Conservation (phyloP, 2,797 vertebrate species). For the Ataeniobius toweri region DNA sequence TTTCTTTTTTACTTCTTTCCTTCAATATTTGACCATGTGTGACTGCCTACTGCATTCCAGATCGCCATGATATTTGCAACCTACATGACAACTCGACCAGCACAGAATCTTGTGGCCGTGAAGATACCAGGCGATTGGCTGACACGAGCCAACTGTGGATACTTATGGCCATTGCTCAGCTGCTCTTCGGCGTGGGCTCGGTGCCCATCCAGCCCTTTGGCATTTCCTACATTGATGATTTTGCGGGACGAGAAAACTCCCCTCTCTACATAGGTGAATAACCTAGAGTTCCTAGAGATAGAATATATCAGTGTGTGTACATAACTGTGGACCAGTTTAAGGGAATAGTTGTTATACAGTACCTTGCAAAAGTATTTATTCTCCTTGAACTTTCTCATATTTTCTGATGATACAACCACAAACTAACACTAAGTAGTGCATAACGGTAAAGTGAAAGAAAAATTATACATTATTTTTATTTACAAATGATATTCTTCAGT, state of each 20-base stretch:
- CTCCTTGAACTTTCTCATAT: neutral
- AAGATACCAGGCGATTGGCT: conserved; percentile 58
- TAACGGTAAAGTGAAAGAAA: neutral
- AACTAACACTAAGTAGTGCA: neutral
- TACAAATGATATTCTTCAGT: neutral
- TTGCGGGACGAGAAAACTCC: conserved; percentile 88
- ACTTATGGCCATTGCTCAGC: conserved; percentile 90
- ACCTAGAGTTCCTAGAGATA: conserved; percentile 5
- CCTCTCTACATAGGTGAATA: conserved; percentile 90
- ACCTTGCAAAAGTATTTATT: neutral
- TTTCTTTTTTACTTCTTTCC: neutral
- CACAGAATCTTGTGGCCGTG: conserved; percentile 65
- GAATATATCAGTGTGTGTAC: neutral
- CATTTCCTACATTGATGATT: conserved; percentile 95
- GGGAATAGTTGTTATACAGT: neutral
- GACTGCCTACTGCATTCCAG: conserved; percentile 30
- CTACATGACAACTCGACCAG: conserved; percentile 64
- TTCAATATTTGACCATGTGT: neutral
- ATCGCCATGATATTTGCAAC: conserved; percentile 81
- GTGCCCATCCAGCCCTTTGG: conserved; percentile 98
- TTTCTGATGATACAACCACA: neutral
- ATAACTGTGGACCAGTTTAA: neutral
- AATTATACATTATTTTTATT: neutral
- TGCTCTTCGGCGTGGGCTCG: conserved; percentile 91
- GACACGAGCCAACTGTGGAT: conserved; percentile 86